Percentiles rank a stretch among this genome's conserved stretches.
Conservation (phyloP, 2,797 vertebrate species). For the Graptemys geographica region DNA sequence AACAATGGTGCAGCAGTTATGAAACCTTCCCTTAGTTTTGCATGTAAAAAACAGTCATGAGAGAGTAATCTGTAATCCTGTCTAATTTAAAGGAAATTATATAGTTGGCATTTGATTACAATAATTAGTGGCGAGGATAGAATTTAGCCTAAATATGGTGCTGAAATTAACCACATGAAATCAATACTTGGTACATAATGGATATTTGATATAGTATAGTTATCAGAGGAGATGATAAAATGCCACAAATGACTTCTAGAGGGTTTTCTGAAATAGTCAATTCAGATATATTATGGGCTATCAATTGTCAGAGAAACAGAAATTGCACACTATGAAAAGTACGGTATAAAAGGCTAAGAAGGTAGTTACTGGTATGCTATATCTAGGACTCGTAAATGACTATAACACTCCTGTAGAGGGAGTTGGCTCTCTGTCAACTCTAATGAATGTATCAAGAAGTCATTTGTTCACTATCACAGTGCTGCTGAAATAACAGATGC, state of each 20-base stretch:
- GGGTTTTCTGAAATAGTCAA: neutral
- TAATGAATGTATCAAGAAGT: neutral
- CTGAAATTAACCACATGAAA: neutral
- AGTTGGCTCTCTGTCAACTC: neutral
- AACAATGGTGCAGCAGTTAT: neutral
- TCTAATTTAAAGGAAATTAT: neutral
- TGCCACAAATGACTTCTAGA: neutral
- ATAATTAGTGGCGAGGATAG: neutral
- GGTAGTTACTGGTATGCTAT: neutral
- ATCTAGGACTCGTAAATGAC: neutral
- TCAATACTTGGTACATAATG: neutral
- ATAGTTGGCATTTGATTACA: neutral
- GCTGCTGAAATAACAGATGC: neutral
- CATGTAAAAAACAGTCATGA: neutral
- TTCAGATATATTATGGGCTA: neutral
- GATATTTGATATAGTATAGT: neutral
- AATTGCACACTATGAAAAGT: neutral
- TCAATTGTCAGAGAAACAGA: neutral
- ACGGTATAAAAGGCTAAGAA: neutral
- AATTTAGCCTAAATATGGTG: neutral
- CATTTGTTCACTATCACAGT: neutral
- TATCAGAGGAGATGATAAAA: neutral
- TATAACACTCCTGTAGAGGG: neutral
- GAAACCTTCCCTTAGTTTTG: neutral
- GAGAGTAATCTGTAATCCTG: neutral